Conservation (phyloP, 2,888 invertebrate genomes). For the Hoplodrina ambigua region DNA sequence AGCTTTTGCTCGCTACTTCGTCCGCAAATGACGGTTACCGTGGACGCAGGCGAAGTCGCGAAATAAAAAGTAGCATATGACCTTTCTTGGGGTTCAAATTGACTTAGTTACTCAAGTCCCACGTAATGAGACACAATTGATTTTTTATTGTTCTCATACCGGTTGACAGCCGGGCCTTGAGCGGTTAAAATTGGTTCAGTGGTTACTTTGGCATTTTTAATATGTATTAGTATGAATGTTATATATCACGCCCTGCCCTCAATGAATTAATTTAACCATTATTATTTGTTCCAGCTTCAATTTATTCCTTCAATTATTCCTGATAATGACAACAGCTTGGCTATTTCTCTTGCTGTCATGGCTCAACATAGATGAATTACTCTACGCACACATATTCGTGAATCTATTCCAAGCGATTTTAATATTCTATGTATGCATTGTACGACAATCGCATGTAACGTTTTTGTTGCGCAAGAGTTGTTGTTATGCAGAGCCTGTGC, state of each 20-base stretch:
- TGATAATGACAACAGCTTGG: slow-evolving; percentile 94
- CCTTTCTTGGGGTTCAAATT: too few species aligned
- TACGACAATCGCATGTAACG: slow-evolving; percentile 94
- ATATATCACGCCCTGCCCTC: background rate
- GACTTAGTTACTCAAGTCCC: too few species aligned
- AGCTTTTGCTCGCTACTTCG: too few species aligned
- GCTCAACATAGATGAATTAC: slow-evolving; percentile 93
- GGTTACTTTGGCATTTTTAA: too few species aligned
- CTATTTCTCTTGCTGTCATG: slow-evolving; percentile 94
- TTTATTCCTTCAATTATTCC: slow-evolving; percentile 93
- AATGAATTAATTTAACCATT: background rate
- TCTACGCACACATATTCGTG: slow-evolving; percentile 94
- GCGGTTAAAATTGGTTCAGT: too few species aligned
- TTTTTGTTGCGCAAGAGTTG: slow-evolving; percentile 95
- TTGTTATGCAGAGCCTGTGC: slow-evolving; percentile 93
- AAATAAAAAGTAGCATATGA: too few species aligned
- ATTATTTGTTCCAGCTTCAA: slow-evolving; percentile 91
- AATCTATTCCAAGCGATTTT: slow-evolving; percentile 94
- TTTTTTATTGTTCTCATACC: too few species aligned
- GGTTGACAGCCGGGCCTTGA: too few species aligned
- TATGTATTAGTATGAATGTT: too few species aligned
- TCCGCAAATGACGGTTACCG: too few species aligned
- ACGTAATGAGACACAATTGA: too few species aligned
- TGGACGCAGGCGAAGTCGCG: too few species aligned
- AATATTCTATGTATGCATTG: slow-evolving; percentile 94